Base-by-base conservation (phyloP, 2,888 invertebrate genomes). In the Epirrhoe tristata region DNA sequence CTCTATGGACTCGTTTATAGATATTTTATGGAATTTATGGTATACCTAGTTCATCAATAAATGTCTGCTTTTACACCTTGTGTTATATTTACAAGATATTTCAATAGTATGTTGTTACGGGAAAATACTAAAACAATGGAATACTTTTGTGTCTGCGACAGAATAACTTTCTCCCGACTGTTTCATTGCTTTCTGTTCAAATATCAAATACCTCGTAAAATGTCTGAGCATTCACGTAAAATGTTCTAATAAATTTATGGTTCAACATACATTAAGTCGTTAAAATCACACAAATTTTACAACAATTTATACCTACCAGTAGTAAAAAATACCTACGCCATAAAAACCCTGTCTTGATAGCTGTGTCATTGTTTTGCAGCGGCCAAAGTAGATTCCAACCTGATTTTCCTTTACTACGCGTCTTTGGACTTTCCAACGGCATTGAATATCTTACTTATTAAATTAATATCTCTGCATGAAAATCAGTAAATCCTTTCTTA, bases 141-240 rank as follows among this genome's bases (percentile, higher is more conserved):
- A 63, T 31, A 17, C 63, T 50, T 62, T 34, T 39, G 0, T 58
- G 66, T 69, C 73, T 76, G 76, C 76, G 78, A 77, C 82, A 76
- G 78, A 81, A 82, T 82, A 77, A 81, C 78, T 73, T 77, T 64
- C 74, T 75, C 76, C 69, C 69, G 72, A 80, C 78, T 75, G 81
- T 82, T 84, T 86, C 83, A 75, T 79, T 81, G 79, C 85, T 86
- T 89, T 85, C 85, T 86, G 78, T 79, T 86, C 84, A 85, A 86
- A 89, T 85, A 86, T 84, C 84, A 82, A 87, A 89, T 85, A 81
- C 83, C 87, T 89, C 90, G 81, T 90, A 89, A 91, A 91, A 87
- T 78, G 88, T 90, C 90, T 87, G 86, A 80, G 84, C 78, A 86
- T 87, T 84, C 84, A 83, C 84, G 82, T 87, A 79, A 89, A 90